Base-by-base conservation (phyloP, 2,797 vertebrate genomes). In the Antennarius maculatus region DNA sequence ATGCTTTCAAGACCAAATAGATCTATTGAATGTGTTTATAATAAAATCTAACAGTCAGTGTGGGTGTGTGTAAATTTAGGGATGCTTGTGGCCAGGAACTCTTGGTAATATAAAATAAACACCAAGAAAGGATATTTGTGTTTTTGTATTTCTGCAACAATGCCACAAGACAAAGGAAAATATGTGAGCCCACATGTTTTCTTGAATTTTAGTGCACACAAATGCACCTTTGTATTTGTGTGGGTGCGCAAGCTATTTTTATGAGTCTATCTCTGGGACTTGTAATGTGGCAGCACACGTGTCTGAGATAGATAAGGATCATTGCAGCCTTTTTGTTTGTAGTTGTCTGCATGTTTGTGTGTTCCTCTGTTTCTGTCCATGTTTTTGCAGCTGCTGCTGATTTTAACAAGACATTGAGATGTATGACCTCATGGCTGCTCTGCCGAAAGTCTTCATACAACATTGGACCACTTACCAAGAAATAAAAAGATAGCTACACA, bases 341-440 rank as follows among this genome's bases (percentile, higher is more conserved):
- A 48, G 67, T 67, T 56, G 62, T 69, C 29, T 65, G 48, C 4
- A 34, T 28, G 64, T 71, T 49, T 1, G 53, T 43, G 64, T 16
- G 10, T 29, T 18, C 69, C 56, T 79, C 43, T 64, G 52, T 49
- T 37, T 61, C 41, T 63, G 61, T 62, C 5, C 49, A n/a, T 88
- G 78, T 88, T 88, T 82, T 81, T 54, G 54, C 88, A 90, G 90
- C 87, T 88, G 88, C 88, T 79, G 71, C 69, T 69, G 81, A 86
- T 87, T 79, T 64, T 61, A 87, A 91, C 90, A 89, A 86, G 79
- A 73, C 2, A 43, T 42, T 69, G 39, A 77, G 76, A 77, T 70
- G 68, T 69, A 86, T 88, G 87, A 89, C 68, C 82, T 91, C 88
- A 91, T 58, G 50, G 82, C 82, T 88, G 45, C 83, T 79, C 79